Percentiles rank a stretch among this genome's conserved stretches.
phyloP scores from a whole-genome alignment of 30 jellyfish, hydroid and myxozoan species.

The Sanderia malayensis region DNA sequence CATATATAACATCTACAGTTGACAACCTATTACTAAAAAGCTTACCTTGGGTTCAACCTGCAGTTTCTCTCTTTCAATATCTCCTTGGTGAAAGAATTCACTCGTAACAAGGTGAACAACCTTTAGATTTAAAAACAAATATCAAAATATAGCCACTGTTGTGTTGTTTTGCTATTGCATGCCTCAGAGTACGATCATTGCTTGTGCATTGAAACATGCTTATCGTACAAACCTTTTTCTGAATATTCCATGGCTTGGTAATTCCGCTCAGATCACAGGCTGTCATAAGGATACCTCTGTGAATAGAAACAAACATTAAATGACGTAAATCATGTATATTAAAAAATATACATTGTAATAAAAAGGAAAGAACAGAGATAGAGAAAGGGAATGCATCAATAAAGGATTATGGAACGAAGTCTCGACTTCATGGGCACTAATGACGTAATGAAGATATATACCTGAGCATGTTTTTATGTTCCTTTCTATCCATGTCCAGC shows the following conservation, averaged over 20 bases:
- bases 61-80: constrained; percentile 77
- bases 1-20: no score
- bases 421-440: background rate
- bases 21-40: no score
- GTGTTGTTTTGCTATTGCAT: no score
- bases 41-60: constrained; percentile 89
- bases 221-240: constrained; percentile 68
- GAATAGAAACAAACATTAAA: background rate
- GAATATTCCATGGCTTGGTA: constrained; percentile 94
- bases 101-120: constrained; percentile 94
- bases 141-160: no score
- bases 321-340: no score
- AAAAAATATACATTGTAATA: background rate
- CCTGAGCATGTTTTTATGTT: constrained; percentile 43
- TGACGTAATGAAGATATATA: background rate
- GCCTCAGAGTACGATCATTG: no score
- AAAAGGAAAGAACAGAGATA: background rate
- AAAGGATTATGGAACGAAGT: no score
- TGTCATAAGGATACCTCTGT: constrained; percentile 89
- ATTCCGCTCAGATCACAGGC: constrained; percentile 93
- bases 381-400: no score
- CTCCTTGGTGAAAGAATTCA: constrained; percentile 96
- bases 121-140: no score
- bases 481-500: constrained; percentile 27
- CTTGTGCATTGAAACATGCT: no score